Percentiles rank a stretch among this genome's conserved stretches.
phyloP scores from a whole-genome alignment of 2,797 vertebrate genomes.

The Arrhamphus sclerolepis region DNA sequence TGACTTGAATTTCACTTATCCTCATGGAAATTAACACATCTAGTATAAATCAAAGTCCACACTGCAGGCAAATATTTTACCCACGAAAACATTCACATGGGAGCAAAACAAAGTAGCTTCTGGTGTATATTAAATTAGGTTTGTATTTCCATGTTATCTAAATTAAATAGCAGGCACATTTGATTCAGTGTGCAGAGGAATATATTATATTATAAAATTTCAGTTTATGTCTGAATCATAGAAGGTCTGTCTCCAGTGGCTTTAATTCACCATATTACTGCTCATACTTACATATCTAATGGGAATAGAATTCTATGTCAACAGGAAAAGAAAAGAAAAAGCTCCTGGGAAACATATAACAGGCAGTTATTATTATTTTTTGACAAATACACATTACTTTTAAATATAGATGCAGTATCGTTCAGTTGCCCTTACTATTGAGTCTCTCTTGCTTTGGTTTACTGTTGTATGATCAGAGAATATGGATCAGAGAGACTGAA shows the following conservation, averaged over 20 bases:
- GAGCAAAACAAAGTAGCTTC: not conserved
- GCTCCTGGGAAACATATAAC: conserved; percentile 33
- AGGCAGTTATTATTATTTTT: conserved; percentile 44
- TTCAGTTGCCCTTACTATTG: not conserved
- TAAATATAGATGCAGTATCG: conserved; percentile 6
- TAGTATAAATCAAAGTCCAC: not conserved
- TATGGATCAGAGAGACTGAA: conserved; percentile 29
- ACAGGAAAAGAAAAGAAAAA: conserved; percentile 5
- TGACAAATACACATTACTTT: conserved; percentile 4
- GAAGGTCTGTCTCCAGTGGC: not conserved
- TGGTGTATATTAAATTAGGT: not conserved
- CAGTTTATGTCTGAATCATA: not conserved
- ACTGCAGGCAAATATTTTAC: not conserved
- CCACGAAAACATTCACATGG: not conserved
- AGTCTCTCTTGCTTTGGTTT: conserved; percentile 26
- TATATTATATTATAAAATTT: not conserved
- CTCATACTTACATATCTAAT: not conserved
- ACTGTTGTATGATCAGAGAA: conserved; percentile 21
- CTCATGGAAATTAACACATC: too few species aligned
- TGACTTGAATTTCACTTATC: too few species aligned
- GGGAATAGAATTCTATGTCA: conserved; percentile 19
- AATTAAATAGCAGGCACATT: conserved; percentile 11
- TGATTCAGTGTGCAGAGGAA: not conserved
- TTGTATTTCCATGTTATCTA: conserved; percentile 4
- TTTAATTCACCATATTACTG: not conserved